Percentiles rank a stretch among this genome's conserved stretches.
Conservation (phyloP, 35 echinoderm and acorn worm species). For the Heliocidaris tuberculata region DNA sequence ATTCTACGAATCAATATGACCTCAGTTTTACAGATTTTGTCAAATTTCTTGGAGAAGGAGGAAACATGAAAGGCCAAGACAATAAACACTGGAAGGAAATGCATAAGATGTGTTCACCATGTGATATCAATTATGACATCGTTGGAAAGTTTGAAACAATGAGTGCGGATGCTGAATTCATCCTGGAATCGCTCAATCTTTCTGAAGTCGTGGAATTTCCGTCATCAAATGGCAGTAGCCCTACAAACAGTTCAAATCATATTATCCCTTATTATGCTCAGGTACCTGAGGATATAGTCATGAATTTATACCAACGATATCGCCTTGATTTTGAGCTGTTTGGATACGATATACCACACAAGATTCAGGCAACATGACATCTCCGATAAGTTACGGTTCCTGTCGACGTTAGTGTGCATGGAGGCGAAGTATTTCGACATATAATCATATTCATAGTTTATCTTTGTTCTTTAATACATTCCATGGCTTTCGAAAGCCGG, state of each 20-base stretch:
- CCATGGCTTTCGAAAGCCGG: too few species aligned
- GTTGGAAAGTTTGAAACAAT: conserved; percentile 90
- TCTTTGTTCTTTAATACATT: too few species aligned
- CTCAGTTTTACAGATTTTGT: conserved; percentile 82
- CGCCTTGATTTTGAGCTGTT: conserved; percentile 84
- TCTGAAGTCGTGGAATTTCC: conserved; percentile 68
- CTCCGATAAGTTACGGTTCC: too few species aligned
- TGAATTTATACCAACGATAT: conserved; percentile 56
- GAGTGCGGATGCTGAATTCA: conserved; percentile 58
- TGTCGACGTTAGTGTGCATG: too few species aligned
- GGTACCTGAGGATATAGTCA: conserved; percentile 48
- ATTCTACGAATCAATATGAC: conserved; percentile 45
- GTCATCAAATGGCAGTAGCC: conserved; percentile 67
- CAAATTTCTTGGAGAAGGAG: conserved; percentile 34
- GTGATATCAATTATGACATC: conserved; percentile 83
- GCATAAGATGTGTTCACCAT: conserved; percentile 63
- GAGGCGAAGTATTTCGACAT: too few species aligned
- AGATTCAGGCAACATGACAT: background rate
- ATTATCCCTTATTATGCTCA: conserved; percentile 60
- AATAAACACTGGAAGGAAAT: conserved; percentile 63
- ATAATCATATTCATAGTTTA: too few species aligned
- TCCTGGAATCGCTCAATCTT: conserved; percentile 55
- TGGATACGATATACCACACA: conserved; percentile 60
- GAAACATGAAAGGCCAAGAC: conserved; percentile 37
- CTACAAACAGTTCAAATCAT: conserved; percentile 77